phyloP scores from a whole-genome alignment of 2,797 vertebrate species.

The Enteromius viviparus region DNA sequence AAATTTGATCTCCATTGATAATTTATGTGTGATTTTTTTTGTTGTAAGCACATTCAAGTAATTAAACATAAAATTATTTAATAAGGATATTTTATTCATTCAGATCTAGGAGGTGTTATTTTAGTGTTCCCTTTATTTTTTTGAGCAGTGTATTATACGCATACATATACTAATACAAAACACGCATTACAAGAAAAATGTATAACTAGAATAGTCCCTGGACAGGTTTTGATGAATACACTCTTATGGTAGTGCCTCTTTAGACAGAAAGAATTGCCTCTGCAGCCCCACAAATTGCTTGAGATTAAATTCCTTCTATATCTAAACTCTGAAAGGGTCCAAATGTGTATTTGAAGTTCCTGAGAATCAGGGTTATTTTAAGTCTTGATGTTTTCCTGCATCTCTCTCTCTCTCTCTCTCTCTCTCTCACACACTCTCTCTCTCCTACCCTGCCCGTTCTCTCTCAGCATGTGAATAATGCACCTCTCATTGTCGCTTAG shows the following conservation, averaged over 20 bases:
- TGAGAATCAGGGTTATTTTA: slow-evolving; percentile 39
- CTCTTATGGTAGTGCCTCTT: background rate
- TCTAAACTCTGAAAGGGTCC: background rate
- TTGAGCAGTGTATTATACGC: too few species aligned
- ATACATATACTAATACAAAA: too few species aligned
- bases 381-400: slow-evolving; percentile 48
- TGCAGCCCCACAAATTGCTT: background rate
- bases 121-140: too few species aligned
- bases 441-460: slow-evolving; percentile 56
- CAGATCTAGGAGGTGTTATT: too few species aligned
- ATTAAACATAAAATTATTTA: too few species aligned
- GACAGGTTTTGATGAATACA: background rate
- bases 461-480: slow-evolving; percentile 61
- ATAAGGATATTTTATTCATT: too few species aligned
- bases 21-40: too few species aligned
- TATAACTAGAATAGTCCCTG: background rate
- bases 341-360: slow-evolving; percentile 7
- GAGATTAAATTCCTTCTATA: background rate
- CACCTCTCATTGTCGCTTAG: slow-evolving; percentile 64
- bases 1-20: too few species aligned
- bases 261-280: background rate
- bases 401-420: slow-evolving; percentile 56
- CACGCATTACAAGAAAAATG: background rate
- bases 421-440: slow-evolving; percentile 56
- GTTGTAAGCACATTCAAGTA: too few species aligned